Evolutionary conservation across 2,113 vertebrate genomes (phyloP), one percentile per base, ranked within the genome.

Genomic region (Corythaixoides concolor): DNA sequence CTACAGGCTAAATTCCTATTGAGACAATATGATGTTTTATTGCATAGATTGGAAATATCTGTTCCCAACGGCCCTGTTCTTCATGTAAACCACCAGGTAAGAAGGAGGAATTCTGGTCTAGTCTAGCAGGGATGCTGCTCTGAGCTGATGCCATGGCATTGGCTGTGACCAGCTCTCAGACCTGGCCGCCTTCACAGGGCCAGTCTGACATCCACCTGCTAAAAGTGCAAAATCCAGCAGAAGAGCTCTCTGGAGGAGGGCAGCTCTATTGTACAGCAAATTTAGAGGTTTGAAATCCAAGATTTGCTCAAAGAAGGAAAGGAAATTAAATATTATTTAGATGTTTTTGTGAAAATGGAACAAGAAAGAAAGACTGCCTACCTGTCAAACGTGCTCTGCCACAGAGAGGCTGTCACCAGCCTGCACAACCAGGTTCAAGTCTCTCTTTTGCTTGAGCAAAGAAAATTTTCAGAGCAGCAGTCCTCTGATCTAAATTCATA

Each of bases 131-230:
- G 56, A 56, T 27, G 22, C 17, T 64, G 62, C 28, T 81, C 59
- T 27, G 41, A n/a, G 27, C 21, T 0, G 2, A 39, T 33, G 41
- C 67, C 77, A 41, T 0, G 0, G 24, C 11, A 20, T 4, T 17
- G 56, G 33, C 82, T 75, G 41, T 28, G 35, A 69, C 26, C 47
- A 76, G 12, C 77, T 41, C 59, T 77, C 43, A 64, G 24, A 55
- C 41, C 15, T 62, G 21, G 10, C 8, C 69, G 56, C 52, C 39
- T 83, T 78, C 52, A 35, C 21, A 13, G 23, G n/a, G 45, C 28
- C 14, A 10, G 39, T 21, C 15, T 41, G 50, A 64, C 22, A 32
- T 17, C 22, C 27, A 33, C 5, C 60, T 53, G 20, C 60, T 9
- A 49, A 14, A 69, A 49, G 43, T 12, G 33, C 26, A n/a, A 43